phyloP scores from a whole-genome alignment of 2,797 vertebrate genomes.

The Pipistrellus pipistrellus region DNA sequence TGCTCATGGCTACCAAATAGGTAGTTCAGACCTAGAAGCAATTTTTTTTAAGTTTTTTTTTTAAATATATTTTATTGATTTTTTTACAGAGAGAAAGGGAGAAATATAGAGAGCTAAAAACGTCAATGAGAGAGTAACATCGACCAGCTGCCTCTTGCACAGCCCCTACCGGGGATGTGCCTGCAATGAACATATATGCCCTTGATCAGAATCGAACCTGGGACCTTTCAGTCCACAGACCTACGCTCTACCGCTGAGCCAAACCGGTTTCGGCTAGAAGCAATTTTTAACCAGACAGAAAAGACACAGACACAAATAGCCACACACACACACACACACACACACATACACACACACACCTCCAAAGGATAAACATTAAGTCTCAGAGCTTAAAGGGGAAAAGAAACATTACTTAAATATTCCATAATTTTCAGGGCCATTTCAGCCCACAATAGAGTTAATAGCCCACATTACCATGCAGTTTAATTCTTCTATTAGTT shows the following conservation, averaged over 20 bases:
- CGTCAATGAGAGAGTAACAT: too few relatives aligned
- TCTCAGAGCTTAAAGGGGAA: constrained; percentile 57
- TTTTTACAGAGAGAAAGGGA: too few relatives aligned
- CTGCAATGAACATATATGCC: too few relatives aligned
- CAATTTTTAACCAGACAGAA: constrained; percentile 52
- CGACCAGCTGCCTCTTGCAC: too few relatives aligned
- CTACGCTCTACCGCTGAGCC: too few relatives aligned
- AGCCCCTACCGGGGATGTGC: too few relatives aligned
- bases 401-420: constrained; percentile 54
- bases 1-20: background rate
- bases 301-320: background rate
- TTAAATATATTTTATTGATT: too few relatives aligned
- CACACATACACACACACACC: too few relatives aligned
- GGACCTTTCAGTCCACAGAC: too few relatives aligned
- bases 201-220: too few relatives aligned
- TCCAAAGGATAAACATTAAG: constrained; percentile 60
- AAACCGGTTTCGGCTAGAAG: background rate
- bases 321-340: too few relatives aligned
- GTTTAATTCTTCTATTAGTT: background rate
- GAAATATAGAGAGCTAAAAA: too few relatives aligned
- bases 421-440: constrained; percentile 69
- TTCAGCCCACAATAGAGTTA: constrained; percentile 65
- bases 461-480: constrained; percentile 57
- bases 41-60: background rate
- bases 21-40: constrained; percentile 6